A percentile compares a stretch with the other conserved stretches of the same genome.
phyloP scores from a whole-genome alignment of 2,113 vertebrate genomes.

The Petromus typicus region DNA sequence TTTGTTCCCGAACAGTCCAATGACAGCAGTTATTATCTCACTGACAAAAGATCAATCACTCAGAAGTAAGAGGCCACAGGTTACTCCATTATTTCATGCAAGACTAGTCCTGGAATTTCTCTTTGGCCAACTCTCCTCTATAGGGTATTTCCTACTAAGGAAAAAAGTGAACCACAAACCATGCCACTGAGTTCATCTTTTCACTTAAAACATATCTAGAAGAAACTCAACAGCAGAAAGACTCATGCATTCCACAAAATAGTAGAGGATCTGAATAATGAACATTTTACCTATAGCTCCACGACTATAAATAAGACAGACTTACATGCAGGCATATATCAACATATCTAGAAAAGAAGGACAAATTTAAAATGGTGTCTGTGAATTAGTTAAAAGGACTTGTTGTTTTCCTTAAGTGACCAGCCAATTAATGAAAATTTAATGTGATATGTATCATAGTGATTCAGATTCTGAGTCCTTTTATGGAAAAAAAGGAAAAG shows the following conservation, averaged over 20 bases:
- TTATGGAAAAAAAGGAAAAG: not conserved
- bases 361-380: not conserved
- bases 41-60: not conserved
- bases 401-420: not conserved
- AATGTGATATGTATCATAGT: not conserved
- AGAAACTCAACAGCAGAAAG: not conserved
- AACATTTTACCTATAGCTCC: not conserved
- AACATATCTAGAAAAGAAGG: not conserved
- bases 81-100: not conserved
- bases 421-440: slow-evolving; percentile 6
- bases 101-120: not conserved
- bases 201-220: not conserved
- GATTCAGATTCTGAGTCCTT: not conserved
- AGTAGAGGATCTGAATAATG: not conserved
- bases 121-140: not conserved
- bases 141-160: not conserved
- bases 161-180: not conserved
- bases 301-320: slow-evolving; percentile 20
- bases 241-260: not conserved
- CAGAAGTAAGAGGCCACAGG: not conserved
- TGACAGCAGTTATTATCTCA: not conserved
- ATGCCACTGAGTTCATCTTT: not conserved
- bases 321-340: not conserved
- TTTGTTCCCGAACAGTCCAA: not conserved
- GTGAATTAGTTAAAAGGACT: slow-evolving; percentile 14